These are phyloP conservation scores for Leptobrachium leishanense DNA, from an alignment of 2,113 vertebrate genomes.

Conservation along the genomic window DNA sequence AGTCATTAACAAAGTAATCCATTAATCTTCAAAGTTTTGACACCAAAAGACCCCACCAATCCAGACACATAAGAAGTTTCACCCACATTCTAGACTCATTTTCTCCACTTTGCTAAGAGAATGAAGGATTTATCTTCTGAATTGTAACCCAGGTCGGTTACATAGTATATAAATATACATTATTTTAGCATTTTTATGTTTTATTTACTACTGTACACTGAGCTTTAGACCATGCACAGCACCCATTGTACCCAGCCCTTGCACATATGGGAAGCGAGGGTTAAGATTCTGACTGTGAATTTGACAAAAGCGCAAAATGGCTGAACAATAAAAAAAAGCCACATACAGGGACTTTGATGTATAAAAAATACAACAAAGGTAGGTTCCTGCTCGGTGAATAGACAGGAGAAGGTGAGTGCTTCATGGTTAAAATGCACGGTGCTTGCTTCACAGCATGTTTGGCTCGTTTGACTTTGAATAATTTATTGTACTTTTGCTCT, in stretches of 20 bases:
- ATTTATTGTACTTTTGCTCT: background rate
- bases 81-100: constrained; percentile 57
- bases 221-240: constrained; percentile 55
- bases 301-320: constrained; percentile 28
- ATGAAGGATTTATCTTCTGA: constrained; percentile 50
- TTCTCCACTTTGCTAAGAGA: constrained; percentile 51
- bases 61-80: constrained; percentile 69
- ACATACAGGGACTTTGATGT: background rate
- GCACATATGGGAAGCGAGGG: constrained; percentile 65
- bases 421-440: constrained; percentile 7
- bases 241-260: constrained; percentile 68
- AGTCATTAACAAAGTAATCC: constrained; percentile 87
- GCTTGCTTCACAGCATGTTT: background rate
- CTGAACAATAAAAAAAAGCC: constrained; percentile 14
- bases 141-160: no score
- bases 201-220: constrained; percentile 55
- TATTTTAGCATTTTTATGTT: background rate
- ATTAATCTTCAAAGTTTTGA: constrained; percentile 89
- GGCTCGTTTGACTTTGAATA: background rate
- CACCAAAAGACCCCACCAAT: constrained; percentile 68
- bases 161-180: no score
- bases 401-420: constrained; percentile 39
- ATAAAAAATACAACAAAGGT: constrained; percentile 38
- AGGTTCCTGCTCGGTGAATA: constrained; percentile 16
- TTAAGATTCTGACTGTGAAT: constrained; percentile 55